These are phyloP conservation scores for Drosophila suzukii DNA, from an alignment of 1,140 invertebrate species.

Conservation along the genomic window DNA sequence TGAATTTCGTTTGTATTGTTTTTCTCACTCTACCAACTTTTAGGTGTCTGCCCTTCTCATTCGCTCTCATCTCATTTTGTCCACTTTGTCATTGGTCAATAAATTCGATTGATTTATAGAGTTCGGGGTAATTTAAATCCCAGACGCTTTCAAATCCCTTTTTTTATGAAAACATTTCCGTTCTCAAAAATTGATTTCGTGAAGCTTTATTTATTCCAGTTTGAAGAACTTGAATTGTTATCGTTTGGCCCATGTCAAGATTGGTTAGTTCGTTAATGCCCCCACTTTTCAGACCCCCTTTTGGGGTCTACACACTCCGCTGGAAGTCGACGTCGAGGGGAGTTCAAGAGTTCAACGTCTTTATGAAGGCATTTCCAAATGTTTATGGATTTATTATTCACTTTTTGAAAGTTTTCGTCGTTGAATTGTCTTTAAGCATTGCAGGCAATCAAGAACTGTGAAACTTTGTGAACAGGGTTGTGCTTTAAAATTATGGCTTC, in stretches of 20 bases:
- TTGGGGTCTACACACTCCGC: neutral
- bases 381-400: constrained; percentile 49
- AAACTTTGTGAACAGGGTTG: constrained; percentile 4
- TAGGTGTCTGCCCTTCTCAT: neutral
- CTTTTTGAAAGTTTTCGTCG: constrained; percentile 7
- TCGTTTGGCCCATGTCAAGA: constrained; percentile 31
- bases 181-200: constrained; percentile 57
- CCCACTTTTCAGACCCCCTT: neutral
- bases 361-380: constrained; percentile 53
- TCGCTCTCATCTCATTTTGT: constrained; percentile 8
- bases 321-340: constrained; percentile 1
- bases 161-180: constrained; percentile 8
- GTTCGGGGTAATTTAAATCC: constrained; percentile 49
- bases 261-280: constrained; percentile 10
- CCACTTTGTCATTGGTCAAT: constrained; percentile 72
- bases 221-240: constrained; percentile 46
- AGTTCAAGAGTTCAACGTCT: constrained; percentile 66
- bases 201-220: constrained; percentile 46
- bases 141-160: constrained; percentile 38
- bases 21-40: constrained; percentile 8
- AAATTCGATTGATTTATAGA: constrained; percentile 74
- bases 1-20: constrained; percentile 61
- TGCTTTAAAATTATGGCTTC: neutral
- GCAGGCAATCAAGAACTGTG: constrained; percentile 9
- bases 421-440: constrained; percentile 7